Base-by-base conservation (phyloP, 2,113 vertebrate genomes). In the Lathamus discolor region DNA sequence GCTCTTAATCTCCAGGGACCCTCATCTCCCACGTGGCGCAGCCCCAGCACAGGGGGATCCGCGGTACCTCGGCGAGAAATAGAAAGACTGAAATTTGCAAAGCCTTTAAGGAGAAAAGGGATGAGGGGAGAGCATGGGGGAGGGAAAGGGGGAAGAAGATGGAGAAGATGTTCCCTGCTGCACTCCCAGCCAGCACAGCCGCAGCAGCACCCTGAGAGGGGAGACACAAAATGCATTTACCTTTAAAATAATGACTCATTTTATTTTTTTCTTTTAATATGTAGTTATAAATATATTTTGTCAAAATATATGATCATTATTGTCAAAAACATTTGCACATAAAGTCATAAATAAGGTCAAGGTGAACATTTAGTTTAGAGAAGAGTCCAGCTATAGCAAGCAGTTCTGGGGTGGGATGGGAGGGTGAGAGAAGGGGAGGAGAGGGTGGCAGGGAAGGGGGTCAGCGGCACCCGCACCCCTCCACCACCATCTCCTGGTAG, bases 301-400 rank as follows among this genome's bases (percentile, higher is more conserved):
- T 99, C 99, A 99, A 99, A 99, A 99, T 99, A 99, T 99, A 99
- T 99, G 99, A 99, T 99, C 99, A 99, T 98, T 99, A 99, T 99
- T 98, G 98, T 99, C 98, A 98, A 99, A 96, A 98, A 98, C 98
- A 99, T 98, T 98, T 98, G 98, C 98, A 99, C 98, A 97, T 99
- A 98, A 99, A 98, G 98, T 99, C 99, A 99, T 99, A 99, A 99
- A 99, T 99, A 99, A 99, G 98, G 98, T 99, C 98, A 98, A 98
- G 98, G 98, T 98, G 98, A 98, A 97, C 93, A 97, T 98, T 98
- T 97, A 97, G 96, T 95, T 96, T 91, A 96, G 96, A 96, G 96
- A 76, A 91, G 92, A 95, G 80, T 80, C 95, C 95, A 94, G 95
- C 95, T 95, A 85, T 95, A 95, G 93, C 86, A 95, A 95, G 96